Evolutionary conservation across 1,140 invertebrate species (phyloP).

Genomic region (Hypsibius dujardini): DNA sequence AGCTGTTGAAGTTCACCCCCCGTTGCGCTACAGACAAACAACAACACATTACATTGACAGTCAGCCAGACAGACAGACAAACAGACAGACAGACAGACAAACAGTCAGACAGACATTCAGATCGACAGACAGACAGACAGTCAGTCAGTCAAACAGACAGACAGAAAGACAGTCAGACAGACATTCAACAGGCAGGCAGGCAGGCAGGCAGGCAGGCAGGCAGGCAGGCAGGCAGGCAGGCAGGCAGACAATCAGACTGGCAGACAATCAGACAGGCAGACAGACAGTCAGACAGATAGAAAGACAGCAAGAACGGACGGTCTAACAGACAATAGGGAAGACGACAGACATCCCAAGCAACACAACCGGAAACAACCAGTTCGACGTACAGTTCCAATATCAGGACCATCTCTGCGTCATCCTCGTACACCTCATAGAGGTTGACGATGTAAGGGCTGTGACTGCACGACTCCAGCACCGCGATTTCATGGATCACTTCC

Average conservation of each 20-base stretch:
- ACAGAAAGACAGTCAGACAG: too few relatives aligned
- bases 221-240: too few relatives aligned
- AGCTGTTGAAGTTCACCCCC: conserved; percentile 79
- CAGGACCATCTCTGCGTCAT: conserved; percentile 59
- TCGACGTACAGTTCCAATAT: conserved; percentile 66
- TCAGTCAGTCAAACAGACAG: too few relatives aligned
- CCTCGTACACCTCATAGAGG: conserved; percentile 69
- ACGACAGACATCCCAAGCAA: background rate
- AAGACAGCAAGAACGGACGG: too few relatives aligned
- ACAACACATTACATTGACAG: conserved; percentile 15
- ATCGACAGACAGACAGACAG: background rate
- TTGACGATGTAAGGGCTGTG: conserved; percentile 60
- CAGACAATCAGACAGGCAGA: too few relatives aligned
- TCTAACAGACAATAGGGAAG: too few relatives aligned
- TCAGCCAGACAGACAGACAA: background rate
- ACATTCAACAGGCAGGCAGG: too few relatives aligned
- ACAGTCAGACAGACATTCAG: too few relatives aligned
- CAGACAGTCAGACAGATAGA: too few relatives aligned
- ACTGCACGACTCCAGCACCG: conserved; percentile 62
- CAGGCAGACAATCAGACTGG: too few relatives aligned
- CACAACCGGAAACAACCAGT: conserved; percentile 15
- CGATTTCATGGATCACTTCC: conserved; percentile 63
- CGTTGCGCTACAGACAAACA: conserved; percentile 44
- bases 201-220: too few relatives aligned
- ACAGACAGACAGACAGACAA: background rate